Base-by-base conservation (phyloP, 1,140 invertebrate genomes). In the Coenobita brevimanus region DNA sequence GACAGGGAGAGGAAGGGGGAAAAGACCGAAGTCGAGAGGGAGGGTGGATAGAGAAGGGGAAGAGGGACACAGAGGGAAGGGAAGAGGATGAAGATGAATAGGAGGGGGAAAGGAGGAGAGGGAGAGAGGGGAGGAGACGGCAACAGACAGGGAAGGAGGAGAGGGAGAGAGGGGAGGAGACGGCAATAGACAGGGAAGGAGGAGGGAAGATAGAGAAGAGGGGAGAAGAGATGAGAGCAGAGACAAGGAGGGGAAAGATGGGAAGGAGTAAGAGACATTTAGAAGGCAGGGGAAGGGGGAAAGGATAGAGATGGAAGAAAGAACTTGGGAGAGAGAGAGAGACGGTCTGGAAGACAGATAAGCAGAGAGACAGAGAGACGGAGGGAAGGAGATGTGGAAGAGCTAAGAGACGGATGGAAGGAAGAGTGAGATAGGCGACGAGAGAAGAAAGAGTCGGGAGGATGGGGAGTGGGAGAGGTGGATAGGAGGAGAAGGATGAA, bases 321-420 rank as follows among this genome's bases (percentile, higher is more conserved):
- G 73, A 41, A 43, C 13, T 3, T 15, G 73, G 33, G 33, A 1
- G 67, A 4, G 30, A 4, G 30, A 30, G 4, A 33, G 67, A n/a
- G 30, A 71, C 21, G 30, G 67, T 24, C 15, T 24, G 30, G 30
- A 15, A 71, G 30, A 71, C 15, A n/a, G n/a, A 24, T 21, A 71
- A 33, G 36, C 17, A 73, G 36, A 73, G 27, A 27, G 36, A 73
- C 17, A 24, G 38, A 76, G 73, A 24, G 27, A 24, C 36, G 50
- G 73, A 43, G 43, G 43, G 38, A 76, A 46, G n/a, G 43, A 75
- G 71, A 75, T 30, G 38, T n/a, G n/a, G 38, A 75, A 27, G 41
- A 38, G 24, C 3, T 43, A 21, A 38, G 33, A 3, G 17, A n/a
- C n/a, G n/a, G n/a, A n/a, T n/a, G n/a, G n/a, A n/a, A n/a, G n/a